phyloP scores from a whole-genome alignment of 1,140 invertebrate species.

The Homarus americanus region DNA sequence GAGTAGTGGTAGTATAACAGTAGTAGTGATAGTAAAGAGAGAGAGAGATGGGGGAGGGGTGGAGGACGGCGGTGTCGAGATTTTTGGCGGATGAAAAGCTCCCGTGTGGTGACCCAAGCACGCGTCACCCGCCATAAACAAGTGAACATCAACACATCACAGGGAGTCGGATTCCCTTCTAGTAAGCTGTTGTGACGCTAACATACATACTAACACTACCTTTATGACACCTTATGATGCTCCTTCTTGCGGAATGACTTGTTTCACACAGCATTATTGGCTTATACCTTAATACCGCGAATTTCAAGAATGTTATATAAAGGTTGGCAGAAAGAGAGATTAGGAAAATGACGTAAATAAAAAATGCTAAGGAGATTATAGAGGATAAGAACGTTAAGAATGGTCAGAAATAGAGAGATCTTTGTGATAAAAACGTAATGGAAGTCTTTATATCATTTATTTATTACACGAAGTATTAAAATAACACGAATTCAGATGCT shows the following conservation, averaged over 20 bases:
- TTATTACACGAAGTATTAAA: too few relatives aligned
- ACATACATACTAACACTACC: neutral
- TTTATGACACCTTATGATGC: neutral
- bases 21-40: too few relatives aligned
- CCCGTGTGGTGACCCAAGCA: neutral
- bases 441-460: too few relatives aligned
- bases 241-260: neutral
- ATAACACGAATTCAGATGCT: too few relatives aligned
- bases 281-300: neutral
- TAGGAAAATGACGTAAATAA: neutral
- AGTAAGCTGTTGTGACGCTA: neutral
- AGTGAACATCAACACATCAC: neutral
- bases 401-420: too few relatives aligned
- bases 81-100: neutral
- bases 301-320: neutral
- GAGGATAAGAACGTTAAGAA: too few relatives aligned
- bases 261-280: neutral
- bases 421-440: too few relatives aligned
- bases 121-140: neutral
- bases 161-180: neutral
- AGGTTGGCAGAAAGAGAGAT: neutral
- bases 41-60: neutral
- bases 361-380: too few relatives aligned
- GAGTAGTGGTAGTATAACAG: too few relatives aligned
- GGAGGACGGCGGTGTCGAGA: neutral